Percentiles rank a stretch among this genome's conserved stretches.
Evolutionary conservation across 1,140 invertebrate genomes (phyloP).

Genomic region (Elymnias hypermnestra): DNA sequence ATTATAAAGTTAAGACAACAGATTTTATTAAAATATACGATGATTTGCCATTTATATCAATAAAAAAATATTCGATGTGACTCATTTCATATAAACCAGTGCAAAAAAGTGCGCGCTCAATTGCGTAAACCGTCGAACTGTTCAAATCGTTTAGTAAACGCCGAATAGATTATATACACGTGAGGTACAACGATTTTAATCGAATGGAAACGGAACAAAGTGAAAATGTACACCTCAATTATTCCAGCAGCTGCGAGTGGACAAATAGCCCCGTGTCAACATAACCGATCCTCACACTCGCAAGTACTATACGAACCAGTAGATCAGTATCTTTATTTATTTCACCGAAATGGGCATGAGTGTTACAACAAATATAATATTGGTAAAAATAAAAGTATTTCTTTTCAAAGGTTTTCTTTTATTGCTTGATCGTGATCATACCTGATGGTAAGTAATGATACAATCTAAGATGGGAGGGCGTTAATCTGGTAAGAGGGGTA

Average conservation of each 20-base stretch:
- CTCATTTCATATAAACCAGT: slow-evolving; percentile 30
- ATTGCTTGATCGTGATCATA: too few relatives aligned
- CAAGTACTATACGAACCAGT: neutral
- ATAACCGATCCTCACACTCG: slow-evolving; percentile 32
- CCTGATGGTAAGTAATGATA: too few relatives aligned
- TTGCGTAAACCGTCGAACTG: slow-evolving; percentile 61
- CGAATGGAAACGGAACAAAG: slow-evolving; percentile 75
- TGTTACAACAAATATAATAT: too few relatives aligned
- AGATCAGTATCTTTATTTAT: neutral
- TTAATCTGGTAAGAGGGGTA: too few relatives aligned
- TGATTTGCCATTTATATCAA: too few relatives aligned
- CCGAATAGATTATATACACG: slow-evolving; percentile 70
- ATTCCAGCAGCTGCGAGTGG: slow-evolving; percentile 60
- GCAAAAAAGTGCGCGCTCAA: slow-evolving; percentile 51
- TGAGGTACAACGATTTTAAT: slow-evolving; percentile 73
- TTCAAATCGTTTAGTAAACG: slow-evolving; percentile 74
- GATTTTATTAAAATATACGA: too few relatives aligned
- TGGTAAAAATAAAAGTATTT: too few relatives aligned
- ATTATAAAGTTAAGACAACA: too few relatives aligned
- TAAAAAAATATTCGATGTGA: too few relatives aligned
- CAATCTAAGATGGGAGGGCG: too few relatives aligned
- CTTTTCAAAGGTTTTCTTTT: too few relatives aligned
- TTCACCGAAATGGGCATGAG: neutral
- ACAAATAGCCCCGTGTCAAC: slow-evolving; percentile 62
- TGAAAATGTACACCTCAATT: slow-evolving; percentile 75